phyloP scores from a whole-genome alignment of 2,888 invertebrate genomes.

The Digitonthophagus gazella region DNA sequence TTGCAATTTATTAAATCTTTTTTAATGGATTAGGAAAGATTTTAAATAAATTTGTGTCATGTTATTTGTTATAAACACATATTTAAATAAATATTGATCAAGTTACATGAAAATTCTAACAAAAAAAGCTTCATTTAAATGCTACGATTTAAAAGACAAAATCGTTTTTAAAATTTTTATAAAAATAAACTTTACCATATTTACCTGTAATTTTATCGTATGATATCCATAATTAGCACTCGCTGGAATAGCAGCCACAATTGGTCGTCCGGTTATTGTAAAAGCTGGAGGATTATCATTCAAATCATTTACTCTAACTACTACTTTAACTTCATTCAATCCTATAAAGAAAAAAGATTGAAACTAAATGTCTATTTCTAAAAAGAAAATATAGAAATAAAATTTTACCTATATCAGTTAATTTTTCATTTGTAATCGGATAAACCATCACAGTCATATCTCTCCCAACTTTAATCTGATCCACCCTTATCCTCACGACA shows the following conservation, averaged over 20 bases:
- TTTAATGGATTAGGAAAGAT: too few relatives aligned
- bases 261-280: constrained; percentile 69
- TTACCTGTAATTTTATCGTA: constrained; percentile 70
- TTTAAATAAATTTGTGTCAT: too few relatives aligned
- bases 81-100: too few relatives aligned
- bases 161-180: not conserved
- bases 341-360: constrained; percentile 43
- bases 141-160: too few relatives aligned
- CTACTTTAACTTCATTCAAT: constrained; percentile 74
- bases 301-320: constrained; percentile 73
- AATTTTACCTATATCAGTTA: constrained; percentile 64
- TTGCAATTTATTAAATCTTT: too few relatives aligned
- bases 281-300: constrained; percentile 84
- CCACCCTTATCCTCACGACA: constrained; percentile 57
- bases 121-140: too few relatives aligned
- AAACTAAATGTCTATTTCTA: too few relatives aligned
- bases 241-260: constrained; percentile 79
- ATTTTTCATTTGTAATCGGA: constrained; percentile 69
- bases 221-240: constrained; percentile 80
- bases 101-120: too few relatives aligned
- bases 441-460: constrained; percentile 74
- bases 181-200: not conserved
- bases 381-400: too few relatives aligned
- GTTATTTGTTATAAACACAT: too few relatives aligned
- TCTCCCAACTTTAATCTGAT: constrained; percentile 59